Conservation (phyloP, 2,113 vertebrate genomes). For the Vireo altiloquus region DNA sequence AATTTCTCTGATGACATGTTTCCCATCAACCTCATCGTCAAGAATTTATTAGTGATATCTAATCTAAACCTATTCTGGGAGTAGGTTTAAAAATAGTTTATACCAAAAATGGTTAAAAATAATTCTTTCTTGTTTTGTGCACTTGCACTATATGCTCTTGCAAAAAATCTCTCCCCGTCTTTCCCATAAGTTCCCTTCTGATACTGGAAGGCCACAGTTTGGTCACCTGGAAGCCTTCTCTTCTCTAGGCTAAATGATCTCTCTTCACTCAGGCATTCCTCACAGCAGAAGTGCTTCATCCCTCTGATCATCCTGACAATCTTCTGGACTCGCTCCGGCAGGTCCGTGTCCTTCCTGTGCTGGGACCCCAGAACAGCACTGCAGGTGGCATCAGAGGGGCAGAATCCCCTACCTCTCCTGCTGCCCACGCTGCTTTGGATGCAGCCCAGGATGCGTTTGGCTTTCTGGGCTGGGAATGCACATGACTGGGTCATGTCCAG, state of each 20-base stretch:
- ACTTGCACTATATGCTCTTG: background rate
- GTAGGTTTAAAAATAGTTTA: background rate
- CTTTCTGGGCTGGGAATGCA: background rate
- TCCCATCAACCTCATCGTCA: background rate
- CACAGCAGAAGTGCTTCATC: background rate
- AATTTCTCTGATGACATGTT: background rate
- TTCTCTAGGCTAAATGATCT: background rate
- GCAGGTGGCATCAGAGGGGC: background rate
- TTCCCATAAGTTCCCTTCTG: background rate
- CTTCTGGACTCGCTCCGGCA: background rate
- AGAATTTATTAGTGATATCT: background rate
- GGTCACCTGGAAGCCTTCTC: background rate
- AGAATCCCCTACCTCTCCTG: background rate
- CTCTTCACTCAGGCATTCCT: background rate
- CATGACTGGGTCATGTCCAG: background rate
- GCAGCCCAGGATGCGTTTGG: background rate
- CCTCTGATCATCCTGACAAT: fast-evolving
- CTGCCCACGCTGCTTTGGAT: fast-evolving
- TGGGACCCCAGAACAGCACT: background rate
- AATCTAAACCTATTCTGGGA: background rate
- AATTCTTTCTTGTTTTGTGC: background rate
- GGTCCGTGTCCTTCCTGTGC: background rate
- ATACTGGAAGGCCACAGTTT: background rate
- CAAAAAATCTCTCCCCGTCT: background rate
- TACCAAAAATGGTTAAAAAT: background rate